phyloP scores from a whole-genome alignment of 2,888 invertebrate species.

The Alloplasta piceator region DNA sequence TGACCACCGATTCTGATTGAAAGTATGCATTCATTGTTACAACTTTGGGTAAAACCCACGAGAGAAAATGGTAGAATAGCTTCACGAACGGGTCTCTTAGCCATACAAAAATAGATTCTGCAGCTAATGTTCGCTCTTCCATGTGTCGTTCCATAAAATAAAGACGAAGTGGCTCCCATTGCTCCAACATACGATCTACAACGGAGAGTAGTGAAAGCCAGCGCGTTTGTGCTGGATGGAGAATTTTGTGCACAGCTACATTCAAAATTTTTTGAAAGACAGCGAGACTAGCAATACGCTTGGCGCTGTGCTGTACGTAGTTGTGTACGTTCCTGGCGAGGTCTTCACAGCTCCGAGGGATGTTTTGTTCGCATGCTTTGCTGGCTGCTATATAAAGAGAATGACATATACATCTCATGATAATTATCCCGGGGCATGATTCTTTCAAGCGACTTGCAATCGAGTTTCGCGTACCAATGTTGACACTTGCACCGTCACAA shows the following conservation, averaged over 20 bases:
- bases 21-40: slow-evolving; percentile 20
- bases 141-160: slow-evolving; percentile 8
- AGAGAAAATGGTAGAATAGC: slow-evolving; percentile 9
- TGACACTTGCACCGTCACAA: slow-evolving; percentile 24
- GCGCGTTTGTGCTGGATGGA: slow-evolving; percentile 21
- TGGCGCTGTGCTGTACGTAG: slow-evolving; percentile 23
- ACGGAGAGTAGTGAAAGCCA: slow-evolving; percentile 27
- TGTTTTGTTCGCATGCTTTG: slow-evolving; percentile 29
- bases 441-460: slow-evolving; percentile 18
- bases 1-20: slow-evolving; percentile 10
- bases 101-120: slow-evolving; percentile 2
- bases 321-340: slow-evolving; percentile 21
- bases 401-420: slow-evolving; percentile 27
- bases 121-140: slow-evolving; percentile 15
- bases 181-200: slow-evolving; percentile 16
- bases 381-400: slow-evolving; percentile 15
- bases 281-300: slow-evolving; percentile 11
- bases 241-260: slow-evolving; percentile 22
- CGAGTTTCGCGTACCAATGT: slow-evolving; percentile 13
- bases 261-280: slow-evolving; percentile 20
- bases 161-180: too few relatives aligned
- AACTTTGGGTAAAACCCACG: slow-evolving; percentile 14
- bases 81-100: slow-evolving; percentile 17
- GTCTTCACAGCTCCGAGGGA: slow-evolving; percentile 18
- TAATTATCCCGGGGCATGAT: slow-evolving; percentile 15